Percentiles rank a stretch among this genome's conserved stretches.
phyloP scores from a whole-genome alignment of 2,888 invertebrate genomes.

The Coleophora deauratella region DNA sequence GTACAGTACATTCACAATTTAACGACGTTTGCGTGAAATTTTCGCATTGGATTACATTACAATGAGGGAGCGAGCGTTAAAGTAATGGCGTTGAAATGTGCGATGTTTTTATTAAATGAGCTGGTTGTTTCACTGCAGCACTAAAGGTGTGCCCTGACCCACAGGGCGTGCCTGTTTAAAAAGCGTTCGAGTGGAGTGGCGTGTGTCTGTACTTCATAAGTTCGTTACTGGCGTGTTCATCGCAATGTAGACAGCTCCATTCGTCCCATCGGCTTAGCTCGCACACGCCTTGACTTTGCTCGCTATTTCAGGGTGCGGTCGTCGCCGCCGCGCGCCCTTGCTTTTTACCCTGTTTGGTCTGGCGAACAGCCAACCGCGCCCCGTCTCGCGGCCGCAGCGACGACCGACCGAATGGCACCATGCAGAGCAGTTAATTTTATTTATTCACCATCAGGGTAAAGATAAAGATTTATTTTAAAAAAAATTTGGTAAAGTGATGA shows the following conservation, averaged over 20 bases:
- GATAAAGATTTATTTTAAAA: no score
- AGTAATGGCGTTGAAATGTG: slow-evolving; percentile 19
- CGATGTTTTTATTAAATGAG: slow-evolving; percentile 28
- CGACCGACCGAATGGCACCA: slow-evolving; percentile 24
- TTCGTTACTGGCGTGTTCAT: no score
- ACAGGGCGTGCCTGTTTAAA: neutral
- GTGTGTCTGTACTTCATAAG: slow-evolving; percentile 2
- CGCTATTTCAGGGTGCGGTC: slow-evolving; percentile 68
- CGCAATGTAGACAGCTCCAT: no score
- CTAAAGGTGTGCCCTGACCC: slow-evolving; percentile 25
- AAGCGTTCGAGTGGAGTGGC: neutral
- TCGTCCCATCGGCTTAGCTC: neutral
- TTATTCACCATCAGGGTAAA: slow-evolving; percentile 19
- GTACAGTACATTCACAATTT: slow-evolving; percentile 16
- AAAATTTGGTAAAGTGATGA: no score
- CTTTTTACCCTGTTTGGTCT: slow-evolving; percentile 71
- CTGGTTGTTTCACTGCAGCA: slow-evolving; percentile 21
- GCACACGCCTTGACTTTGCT: slow-evolving; percentile 68
- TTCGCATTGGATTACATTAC: slow-evolving; percentile 19
- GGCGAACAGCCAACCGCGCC: slow-evolving; percentile 60
- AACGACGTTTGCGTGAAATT: slow-evolving; percentile 22
- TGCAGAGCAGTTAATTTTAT: slow-evolving; percentile 38
- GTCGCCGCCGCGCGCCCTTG: slow-evolving; percentile 55
- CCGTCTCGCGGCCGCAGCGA: slow-evolving; percentile 12
- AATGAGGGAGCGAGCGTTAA: slow-evolving; percentile 10